A percentile compares a stretch with the other conserved stretches of the same genome.
Conservation (phyloP, 2,113 vertebrate genomes). For the Pachyramphus minor region DNA sequence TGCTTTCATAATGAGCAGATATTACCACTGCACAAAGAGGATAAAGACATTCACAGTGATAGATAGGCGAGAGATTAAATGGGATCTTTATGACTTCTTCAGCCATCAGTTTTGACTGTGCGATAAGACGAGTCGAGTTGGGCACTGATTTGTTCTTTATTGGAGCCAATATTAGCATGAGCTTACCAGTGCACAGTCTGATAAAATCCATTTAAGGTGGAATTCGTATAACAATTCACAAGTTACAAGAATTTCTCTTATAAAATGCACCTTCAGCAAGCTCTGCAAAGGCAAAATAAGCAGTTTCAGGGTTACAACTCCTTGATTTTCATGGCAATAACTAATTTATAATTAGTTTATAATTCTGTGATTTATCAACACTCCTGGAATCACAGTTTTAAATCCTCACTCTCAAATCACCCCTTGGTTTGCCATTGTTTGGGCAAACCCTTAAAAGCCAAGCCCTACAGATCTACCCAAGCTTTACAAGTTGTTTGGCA, state of each 20-base stretch:
- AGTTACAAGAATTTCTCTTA: neutral
- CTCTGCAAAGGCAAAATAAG: neutral
- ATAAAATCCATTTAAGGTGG: constrained; percentile 88
- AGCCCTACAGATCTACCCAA: neutral
- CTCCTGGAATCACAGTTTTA: neutral
- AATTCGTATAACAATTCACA: constrained; percentile 40
- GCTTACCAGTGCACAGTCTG: constrained; percentile 70
- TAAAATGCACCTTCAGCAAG: neutral
- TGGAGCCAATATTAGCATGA: constrained; percentile 85
- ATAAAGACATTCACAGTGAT: constrained; percentile 86
- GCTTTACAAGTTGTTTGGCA: neutral
- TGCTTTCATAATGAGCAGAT: constrained; percentile 91
- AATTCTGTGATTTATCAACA: neutral
- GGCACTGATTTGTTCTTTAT: constrained; percentile 88
- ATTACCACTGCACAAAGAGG: constrained; percentile 88
- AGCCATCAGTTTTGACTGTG: constrained; percentile 89
- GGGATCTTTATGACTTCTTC: constrained; percentile 92
- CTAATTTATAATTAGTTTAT: neutral
- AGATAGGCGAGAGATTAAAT: constrained; percentile 92
- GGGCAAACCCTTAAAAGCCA: neutral
- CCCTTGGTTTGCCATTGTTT: neutral
- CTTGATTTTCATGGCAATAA: neutral
- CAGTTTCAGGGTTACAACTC: neutral
- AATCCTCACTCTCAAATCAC: neutral
- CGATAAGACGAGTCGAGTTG: constrained; percentile 82